phyloP scores from a whole-genome alignment of 2,797 vertebrate genomes.

The Gymnodraco acuticeps region DNA sequence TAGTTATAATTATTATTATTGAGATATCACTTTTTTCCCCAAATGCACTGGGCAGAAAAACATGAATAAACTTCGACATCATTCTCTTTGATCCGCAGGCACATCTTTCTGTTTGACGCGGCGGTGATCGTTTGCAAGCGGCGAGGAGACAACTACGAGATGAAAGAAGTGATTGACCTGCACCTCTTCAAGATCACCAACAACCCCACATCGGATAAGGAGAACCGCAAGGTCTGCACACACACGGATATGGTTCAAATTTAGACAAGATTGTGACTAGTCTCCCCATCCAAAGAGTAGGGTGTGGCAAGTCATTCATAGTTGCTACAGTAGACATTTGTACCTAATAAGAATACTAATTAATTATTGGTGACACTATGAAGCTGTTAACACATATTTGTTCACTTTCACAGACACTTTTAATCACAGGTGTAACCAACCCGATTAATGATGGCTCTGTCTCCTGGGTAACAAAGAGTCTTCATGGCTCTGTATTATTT shows the following conservation, averaged over 20 bases:
- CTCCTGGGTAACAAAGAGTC: background rate
- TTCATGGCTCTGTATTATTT: background rate
- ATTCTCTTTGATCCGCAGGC: constrained; percentile 78
- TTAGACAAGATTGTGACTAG: too few species aligned
- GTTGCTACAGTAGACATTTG: background rate
- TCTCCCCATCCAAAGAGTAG: background rate
- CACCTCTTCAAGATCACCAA: constrained; percentile 97
- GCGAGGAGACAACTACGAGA: constrained; percentile 96
- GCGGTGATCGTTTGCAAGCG: constrained; percentile 97
- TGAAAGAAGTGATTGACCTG: constrained; percentile 98
- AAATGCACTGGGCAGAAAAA: background rate
- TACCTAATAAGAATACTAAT: background rate
- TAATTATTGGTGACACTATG: background rate
- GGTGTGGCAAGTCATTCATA: background rate
- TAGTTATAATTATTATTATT: background rate
- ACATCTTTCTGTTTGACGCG: constrained; percentile 97
- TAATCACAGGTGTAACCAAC: background rate
- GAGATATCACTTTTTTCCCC: background rate
- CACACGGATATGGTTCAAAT: background rate
- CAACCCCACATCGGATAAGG: constrained; percentile 96
- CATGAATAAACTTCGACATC: background rate
- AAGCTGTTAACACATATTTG: background rate
- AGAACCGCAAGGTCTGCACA: constrained; percentile 92
- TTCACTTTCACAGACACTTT: background rate
- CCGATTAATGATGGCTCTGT: background rate